Base-by-base conservation (phyloP, 2,888 invertebrate genomes). In the Muschampia plurimacula region DNA sequence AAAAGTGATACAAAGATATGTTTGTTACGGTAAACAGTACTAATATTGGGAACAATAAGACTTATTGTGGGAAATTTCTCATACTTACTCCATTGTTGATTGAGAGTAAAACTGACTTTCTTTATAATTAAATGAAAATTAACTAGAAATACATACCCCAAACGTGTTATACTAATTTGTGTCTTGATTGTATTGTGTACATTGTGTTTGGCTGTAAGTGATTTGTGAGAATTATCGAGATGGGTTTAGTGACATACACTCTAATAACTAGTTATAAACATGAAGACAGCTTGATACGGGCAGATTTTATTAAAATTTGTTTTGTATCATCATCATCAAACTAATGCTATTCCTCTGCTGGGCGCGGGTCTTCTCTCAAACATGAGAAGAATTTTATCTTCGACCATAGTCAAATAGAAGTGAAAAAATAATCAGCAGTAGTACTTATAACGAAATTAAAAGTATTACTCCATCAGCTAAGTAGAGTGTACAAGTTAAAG, bases 31-130 rank as follows among this genome's bases (percentile, higher is more conserved):
- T 39, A 49, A 69, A 13, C 64, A 65, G 22, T 12, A 44, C 41
- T 64, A 75, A 74, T 74, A 75, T 75, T 63, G 69, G 74, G 65
- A 74, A 77, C 78, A 74, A 75, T 77, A 36, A 68, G 55, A 74
- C 22, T 57, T 44, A 8, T 76, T 74, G 76, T 77, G 75, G 66
- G 77, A 74, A 70, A 44, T 49, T 66, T 78, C 77, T 65, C 78
- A 77, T 78, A 70, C 67, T 70, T 73, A 72, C 69, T 44, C 69
- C 69, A 76, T 77, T 77, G 75, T 77, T 39, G 28, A 49, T 66
- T 44, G 57, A 71, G 70, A 71, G 70, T 66, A 70, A 67, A 73
- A 74, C 76, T 77, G 72, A 74, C 75, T 77, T 77, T 77, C 76
- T 67, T 76, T 49, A 71, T 70, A 67, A 74, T 66, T 71, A 70